Evolutionary conservation across 2,113 vertebrate species (phyloP).

Genomic region (Ramphastos sulfuratus): DNA sequence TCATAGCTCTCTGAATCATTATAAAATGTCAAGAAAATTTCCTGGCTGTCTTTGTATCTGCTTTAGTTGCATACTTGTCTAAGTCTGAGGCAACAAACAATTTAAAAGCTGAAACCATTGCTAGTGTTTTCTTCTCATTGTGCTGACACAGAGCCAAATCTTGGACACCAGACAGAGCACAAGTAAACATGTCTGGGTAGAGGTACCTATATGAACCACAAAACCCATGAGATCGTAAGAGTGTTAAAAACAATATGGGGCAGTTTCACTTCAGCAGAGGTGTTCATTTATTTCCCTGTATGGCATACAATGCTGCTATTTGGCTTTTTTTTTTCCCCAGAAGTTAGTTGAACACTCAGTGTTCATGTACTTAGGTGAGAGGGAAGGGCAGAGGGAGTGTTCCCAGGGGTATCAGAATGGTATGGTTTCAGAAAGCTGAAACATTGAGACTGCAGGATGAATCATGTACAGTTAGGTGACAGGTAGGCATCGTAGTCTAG

Average conservation of each 20-base stretch:
- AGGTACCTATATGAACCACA: neutral
- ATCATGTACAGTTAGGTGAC: neutral
- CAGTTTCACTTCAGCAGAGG: slow-evolving; percentile 16
- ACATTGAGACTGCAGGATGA: neutral
- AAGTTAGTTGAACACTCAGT: neutral
- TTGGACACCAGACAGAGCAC: slow-evolving; percentile 1
- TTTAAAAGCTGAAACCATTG: neutral
- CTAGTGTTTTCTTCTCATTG: neutral
- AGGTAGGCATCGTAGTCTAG: too few species aligned
- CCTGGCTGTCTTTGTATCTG: neutral
- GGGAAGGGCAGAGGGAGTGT: neutral
- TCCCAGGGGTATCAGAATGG: neutral
- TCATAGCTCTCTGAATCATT: neutral
- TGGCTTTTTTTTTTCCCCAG: neutral
- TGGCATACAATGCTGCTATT: neutral
- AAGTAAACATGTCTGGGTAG: slow-evolving; percentile 26
- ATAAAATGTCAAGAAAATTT: neutral
- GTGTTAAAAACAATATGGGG: neutral
- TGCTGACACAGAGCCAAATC: neutral
- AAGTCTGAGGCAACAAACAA: neutral
- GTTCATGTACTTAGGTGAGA: neutral
- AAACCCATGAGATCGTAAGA: slow-evolving; percentile 20
- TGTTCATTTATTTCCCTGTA: neutral
- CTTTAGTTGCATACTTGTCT: neutral
- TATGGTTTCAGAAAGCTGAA: neutral